Base-by-base conservation (phyloP, 2,797 vertebrate species). In the Sparidentex hasta region DNA sequence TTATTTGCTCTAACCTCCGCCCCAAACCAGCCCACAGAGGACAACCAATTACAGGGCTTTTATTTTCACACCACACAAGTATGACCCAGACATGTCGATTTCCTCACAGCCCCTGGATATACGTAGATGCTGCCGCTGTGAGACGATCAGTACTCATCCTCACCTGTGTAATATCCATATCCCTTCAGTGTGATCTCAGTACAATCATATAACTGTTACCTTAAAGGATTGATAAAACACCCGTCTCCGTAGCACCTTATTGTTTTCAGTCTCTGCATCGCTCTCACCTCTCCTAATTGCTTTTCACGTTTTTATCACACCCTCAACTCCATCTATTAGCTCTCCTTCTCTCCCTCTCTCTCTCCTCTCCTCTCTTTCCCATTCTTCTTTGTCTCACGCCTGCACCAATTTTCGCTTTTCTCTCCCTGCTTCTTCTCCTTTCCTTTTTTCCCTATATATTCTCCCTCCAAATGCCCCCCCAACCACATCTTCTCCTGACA, bases 81-180 rank as follows among this genome's bases (percentile, higher is more conserved):
- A 67, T 43, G 50, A 54, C 66, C 21, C 48, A 67, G 46, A 76
- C 48, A 13, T 62, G 69, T 86, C 66, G 73, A 62, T 80, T 78
- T 76, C 59, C 67, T 62, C 27, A 20, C 65, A 54, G 74, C 68
- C 76, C 71, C 20, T 62, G 71, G 67, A 73, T 78, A 38, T 73
- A 62, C 51, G 48, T 68, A 29, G 68, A 25, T 50, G 7, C 21
- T 27, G n/a, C 2, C 56, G 81, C 69, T 56, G 29, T 11, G 82
- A 77, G 11, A 54, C 47, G 66, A 82, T 91, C 77, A 63, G 84
- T 88, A 73, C 76, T 46, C 63, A 56, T 78, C 58, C 48, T 75
- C 73, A 87, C 74, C 78, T 86, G 74, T 83, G 77, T 78, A 66
- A 86, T 78, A 81, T 82, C 79, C 50, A 71, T 50, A 64, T 67